Percentiles rank a stretch among this genome's conserved stretches.
Evolutionary conservation across 2,888 invertebrate species (phyloP).

Genomic region (Acanthosepion pharaonis): DNA sequence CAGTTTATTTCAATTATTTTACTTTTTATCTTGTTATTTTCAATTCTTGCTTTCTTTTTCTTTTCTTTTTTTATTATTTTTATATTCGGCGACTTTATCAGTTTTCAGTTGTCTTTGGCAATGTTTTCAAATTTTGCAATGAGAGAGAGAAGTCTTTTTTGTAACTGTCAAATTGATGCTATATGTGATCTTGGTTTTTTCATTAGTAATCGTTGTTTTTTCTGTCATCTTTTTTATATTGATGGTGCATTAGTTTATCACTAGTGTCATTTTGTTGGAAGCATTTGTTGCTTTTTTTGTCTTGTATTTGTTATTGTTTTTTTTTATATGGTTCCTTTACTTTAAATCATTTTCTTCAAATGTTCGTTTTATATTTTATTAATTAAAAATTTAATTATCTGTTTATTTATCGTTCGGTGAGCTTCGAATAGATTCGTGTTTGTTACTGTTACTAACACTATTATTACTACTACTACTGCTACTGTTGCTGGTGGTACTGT

Average conservation of each 20-base stretch:
- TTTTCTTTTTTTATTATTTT: neutral
- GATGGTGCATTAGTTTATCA: neutral
- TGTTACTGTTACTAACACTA: neutral
- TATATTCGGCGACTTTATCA: neutral
- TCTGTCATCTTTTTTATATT: neutral
- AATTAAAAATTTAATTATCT: neutral
- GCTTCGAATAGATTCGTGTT: neutral
- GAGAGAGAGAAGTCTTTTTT: neutral
- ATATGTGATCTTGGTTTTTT: neutral
- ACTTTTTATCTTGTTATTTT: neutral
- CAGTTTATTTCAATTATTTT: neutral
- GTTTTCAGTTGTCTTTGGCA: neutral
- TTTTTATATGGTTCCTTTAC: neutral
- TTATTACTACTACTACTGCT: neutral
- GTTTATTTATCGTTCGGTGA: neutral
- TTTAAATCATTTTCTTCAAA: neutral
- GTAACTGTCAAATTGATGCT: neutral
- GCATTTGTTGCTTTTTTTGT: neutral
- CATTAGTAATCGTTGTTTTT: neutral
- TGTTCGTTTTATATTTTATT: neutral
- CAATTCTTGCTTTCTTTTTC: neutral
- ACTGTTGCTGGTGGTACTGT: neutral
- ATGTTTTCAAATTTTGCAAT: neutral
- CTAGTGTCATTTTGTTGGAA: neutral
- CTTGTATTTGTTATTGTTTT: neutral